Base-by-base conservation (phyloP, 1,140 invertebrate genomes). In the Ips typographus region DNA sequence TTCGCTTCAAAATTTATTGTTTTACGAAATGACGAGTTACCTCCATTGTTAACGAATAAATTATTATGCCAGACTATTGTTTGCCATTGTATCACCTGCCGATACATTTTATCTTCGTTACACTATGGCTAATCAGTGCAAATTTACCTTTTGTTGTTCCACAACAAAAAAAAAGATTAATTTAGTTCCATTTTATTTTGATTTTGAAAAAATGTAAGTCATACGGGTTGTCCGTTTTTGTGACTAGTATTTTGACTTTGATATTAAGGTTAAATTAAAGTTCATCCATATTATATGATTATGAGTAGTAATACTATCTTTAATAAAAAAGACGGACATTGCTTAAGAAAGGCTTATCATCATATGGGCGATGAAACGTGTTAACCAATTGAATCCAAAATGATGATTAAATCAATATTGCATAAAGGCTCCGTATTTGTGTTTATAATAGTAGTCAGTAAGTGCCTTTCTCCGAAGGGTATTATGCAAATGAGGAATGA, bases 401-500 rank as follows among this genome's bases (percentile, higher is more conserved):
- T 5, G n/a, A 59, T 59, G 40, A 59, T 68, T 68, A 40, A 68
- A 70, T 70, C 61, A 70, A 64, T 71, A 68, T 61, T 53, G 49
- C 59, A 62, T 60, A 42, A 38, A 58, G 58, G 43, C 62, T 70
- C 75, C 73, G 71, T 74, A 72, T 75, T 76, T 76, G 72, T 76
- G 74, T 76, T 76, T 76, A 76, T 76, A 75, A 75, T 74, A 75
- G 73, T 68, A 75, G 75, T 73, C 76, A 75, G 66, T 76, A 77
- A 77, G 75, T 77, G 74, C 73, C 69, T 75, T 74, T 72, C 71
- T 77, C 58, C 42, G 74, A 73, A 44, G 52, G 63, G 74, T 73
- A 77, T 78, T 78, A 78, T 78, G 77, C 71, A 78, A 78, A 78
- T 78, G 74, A 73, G 73, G 59, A 74, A 77, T 76, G 73, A 78